Evolutionary conservation across 1,140 invertebrate species (phyloP), one percentile per base, ranked within the genome.

Genomic region (Ostrea denselamellosa): DNA sequence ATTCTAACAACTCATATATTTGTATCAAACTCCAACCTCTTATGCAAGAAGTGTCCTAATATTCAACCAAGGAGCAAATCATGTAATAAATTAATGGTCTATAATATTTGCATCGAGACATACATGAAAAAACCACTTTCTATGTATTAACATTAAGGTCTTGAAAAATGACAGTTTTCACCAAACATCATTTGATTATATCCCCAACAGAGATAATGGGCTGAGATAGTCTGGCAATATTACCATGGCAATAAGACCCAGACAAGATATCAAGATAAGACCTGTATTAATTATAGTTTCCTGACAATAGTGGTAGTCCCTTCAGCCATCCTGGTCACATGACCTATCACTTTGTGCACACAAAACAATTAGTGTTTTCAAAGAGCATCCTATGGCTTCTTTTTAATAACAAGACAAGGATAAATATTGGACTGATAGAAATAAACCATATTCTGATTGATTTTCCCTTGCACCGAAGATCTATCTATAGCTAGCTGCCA

Each of bases 231-330:
- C 68, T 77, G 25, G 68, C 25, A 25, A 25, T 77, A 77, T 77
- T 77, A 34, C 68, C 68, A 77, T 77, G 68, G 68, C 68, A 77
- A 77, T 77, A 77, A 34, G 68, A 77, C 68, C 68, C 68, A 77
- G 68, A 77, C 68, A 77, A 77, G 68, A 62, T 62, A 19, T 62
- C 56, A 19, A 44, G 68, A 77, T 77, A 77, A 77, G 25, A 77
- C 68, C 25, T 28, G 22, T 77, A 77, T 77, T 77, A 77, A 77
- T 77, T 77, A 77, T 77, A 28, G 22, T 25, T 34, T 77, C 22
- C 68, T 77, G 68, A 77, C 25, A 34, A 77, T 77, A 34, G 22
- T 14, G 68, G 22, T 25, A 22, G 25, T 14, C 68, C 68, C 68
- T 77, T 25, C 25, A 77, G 68, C 68, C 14, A 77, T 10, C 25